These are phyloP conservation scores for Syritta pipiens DNA, from an alignment of 2,888 invertebrate species.

Conservation along the genomic window DNA sequence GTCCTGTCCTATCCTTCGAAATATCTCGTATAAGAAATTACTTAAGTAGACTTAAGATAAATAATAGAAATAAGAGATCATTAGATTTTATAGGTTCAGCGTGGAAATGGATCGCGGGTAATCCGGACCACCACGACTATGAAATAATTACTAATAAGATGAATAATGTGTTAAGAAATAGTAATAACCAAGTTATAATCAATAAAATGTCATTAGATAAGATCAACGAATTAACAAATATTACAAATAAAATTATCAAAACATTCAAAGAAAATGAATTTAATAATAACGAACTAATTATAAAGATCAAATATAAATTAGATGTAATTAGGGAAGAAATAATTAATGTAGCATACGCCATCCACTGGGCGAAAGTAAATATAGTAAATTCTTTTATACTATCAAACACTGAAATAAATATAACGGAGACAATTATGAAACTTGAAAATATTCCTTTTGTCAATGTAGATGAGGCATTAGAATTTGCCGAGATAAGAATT, in stretches of 20 bases:
- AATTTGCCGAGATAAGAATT: slow-evolving; percentile 67
- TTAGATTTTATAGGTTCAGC: slow-evolving; percentile 40
- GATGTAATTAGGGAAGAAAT: slow-evolving; percentile 59
- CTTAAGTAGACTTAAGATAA: slow-evolving; percentile 1
- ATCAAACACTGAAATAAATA: slow-evolving; percentile 56
- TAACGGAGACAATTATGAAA: slow-evolving; percentile 51
- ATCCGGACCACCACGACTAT: slow-evolving; percentile 46
- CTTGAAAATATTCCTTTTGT: slow-evolving; percentile 55
- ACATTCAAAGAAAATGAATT: slow-evolving; percentile 21
- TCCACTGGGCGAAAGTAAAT: slow-evolving; percentile 54
- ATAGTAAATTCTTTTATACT: slow-evolving; percentile 64
- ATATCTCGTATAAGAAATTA: slow-evolving; percentile 14
- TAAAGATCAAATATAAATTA: slow-evolving; percentile 48
- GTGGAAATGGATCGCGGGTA: slow-evolving; percentile 58
- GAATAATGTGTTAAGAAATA: slow-evolving; percentile 53
- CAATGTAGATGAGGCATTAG: slow-evolving; percentile 65
- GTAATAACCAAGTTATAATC: slow-evolving; percentile 55
- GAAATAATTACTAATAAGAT: slow-evolving; percentile 43
- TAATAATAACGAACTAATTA: slow-evolving; percentile 18
- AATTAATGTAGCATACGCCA: slow-evolving; percentile 52
- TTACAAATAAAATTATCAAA: slow-evolving; percentile 28
- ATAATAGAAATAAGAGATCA: slow-evolving; percentile 23
- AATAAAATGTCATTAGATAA: slow-evolving; percentile 47
- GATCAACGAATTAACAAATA: slow-evolving; percentile 39
- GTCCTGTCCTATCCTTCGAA: slow-evolving; percentile 25